Base-by-base conservation (phyloP, 2,113 vertebrate genomes). In the Lepus americanus region DNA sequence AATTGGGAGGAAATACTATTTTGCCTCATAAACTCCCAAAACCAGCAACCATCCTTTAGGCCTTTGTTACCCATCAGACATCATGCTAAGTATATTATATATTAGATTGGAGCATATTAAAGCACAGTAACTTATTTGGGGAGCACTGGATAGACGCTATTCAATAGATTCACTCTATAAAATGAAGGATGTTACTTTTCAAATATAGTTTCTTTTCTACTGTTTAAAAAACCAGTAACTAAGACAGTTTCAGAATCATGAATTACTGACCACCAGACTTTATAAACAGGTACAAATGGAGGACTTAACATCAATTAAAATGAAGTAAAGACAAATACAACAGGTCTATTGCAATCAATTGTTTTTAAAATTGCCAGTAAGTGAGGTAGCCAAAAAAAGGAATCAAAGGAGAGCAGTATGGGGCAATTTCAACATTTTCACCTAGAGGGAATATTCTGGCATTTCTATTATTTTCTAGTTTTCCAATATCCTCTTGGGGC, bases 391-490 rank as follows among this genome's bases (percentile, higher is more conserved):
- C 55, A 59, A 81, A 94, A 87, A 85, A 81, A 92, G 33, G 44
- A 44, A 61, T n/a, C 61, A 55, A 77, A 7, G 81, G 33, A 53
- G 5, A 86, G 86, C 36, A 78, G 22, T 17, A 49, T 63, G 51
- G 87, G 87, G 22, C 27, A 69, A 86, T 53, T 94, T 92, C 67
- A 90, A 81, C 23, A 82, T 73, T 89, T 78, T 72, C 5, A 92
- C 82, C 33, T 92, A 64, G 0, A 78, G 51, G 17, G 27, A 89
- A 93, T 63, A 89, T 9, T 33, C 49, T 61, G 6, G 59, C 9
- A 80, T 85, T 96, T 84, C 78, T 87, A 73, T 16, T 89, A 69
- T 84, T 91, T 93, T 77, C 55, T 64, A 86, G 27, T 82, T 89
- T 96, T 91, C 80, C 82, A 94, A 78, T 79, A 94, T 23, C 83